A percentile compares a stretch with the other conserved stretches of the same genome.
Conservation (phyloP, 64 coral and sea anemone species). For the Cladopsammia gracilis region DNA sequence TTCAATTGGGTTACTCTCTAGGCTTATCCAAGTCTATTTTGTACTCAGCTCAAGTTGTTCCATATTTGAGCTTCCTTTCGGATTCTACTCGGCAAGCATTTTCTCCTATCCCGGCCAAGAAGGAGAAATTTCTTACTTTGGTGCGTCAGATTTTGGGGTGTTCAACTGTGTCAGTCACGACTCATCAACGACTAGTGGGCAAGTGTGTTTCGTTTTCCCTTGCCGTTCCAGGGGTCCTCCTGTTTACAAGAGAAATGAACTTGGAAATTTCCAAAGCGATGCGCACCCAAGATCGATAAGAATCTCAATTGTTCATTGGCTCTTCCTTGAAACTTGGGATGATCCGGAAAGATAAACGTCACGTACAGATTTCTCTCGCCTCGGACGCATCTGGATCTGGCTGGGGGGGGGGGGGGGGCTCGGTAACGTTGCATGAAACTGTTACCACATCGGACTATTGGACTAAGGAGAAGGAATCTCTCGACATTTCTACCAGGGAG, state of each 20-base stretch:
- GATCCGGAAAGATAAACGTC: slow-evolving; percentile 41
- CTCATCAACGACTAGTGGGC: slow-evolving; percentile 52
- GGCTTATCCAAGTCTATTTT: slow-evolving; percentile 2
- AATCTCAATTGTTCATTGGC: slow-evolving; percentile 7
- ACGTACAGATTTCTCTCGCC: too few relatives aligned
- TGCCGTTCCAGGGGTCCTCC: too few relatives aligned
- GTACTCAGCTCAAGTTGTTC: not conserved
- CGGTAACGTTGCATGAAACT: not conserved
- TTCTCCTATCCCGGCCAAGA: not conserved
- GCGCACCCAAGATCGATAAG: not conserved
- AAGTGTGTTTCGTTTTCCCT: too few relatives aligned
- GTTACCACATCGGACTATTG: slow-evolving; percentile 20
- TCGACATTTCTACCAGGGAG: slow-evolving; percentile 19
- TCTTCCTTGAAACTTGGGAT: slow-evolving; percentile 41
- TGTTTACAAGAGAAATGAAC: too few relatives aligned
- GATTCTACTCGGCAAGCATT: slow-evolving; percentile 45
- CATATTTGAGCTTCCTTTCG: slow-evolving; percentile 18
- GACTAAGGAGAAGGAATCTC: too few relatives aligned
- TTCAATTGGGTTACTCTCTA: slow-evolving; percentile 6
- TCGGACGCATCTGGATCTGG: not conserved
- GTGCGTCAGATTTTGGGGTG: not conserved
- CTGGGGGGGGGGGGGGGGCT: not conserved
- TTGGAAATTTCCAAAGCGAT: slow-evolving; percentile 66
- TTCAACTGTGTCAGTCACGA: not conserved
- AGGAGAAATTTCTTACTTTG: not conserved